Base-by-base conservation (phyloP, 2,797 vertebrate genomes). In the Threskiornis aethiopicus region DNA sequence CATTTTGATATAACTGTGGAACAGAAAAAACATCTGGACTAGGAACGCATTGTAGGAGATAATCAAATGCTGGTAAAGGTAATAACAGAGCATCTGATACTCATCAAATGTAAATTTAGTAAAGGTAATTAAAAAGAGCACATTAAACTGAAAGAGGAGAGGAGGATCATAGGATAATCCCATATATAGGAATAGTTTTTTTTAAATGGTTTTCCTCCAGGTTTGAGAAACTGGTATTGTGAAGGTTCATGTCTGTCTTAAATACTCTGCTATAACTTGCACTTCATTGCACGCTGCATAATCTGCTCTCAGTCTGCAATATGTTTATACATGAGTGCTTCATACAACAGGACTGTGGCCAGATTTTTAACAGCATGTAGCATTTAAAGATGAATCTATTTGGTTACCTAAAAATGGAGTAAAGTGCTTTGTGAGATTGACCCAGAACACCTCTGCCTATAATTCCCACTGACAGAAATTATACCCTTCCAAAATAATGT, bases 71-170 rank as follows among this genome's bases (percentile, higher is more conserved):
- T 89, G 79, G 37, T 78, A 80, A 87, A 90, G 29, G 87, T 77
- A 93, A 62, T 58, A 88, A 80, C 70, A 79, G 39, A 51, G 72
- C 93, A 87, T 81, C 42, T 94, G 92, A 94, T 93, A 93, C 37
- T 55, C 58, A 86, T 93, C 77, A 92, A 90, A 81, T 65, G 12
- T 78, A 75, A 71, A 88, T 89, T 86, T 71, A 78, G 76, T 86
- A 59, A 73, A 88, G 41, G 37, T 95, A 94, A 93, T 73, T 94
- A 88, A 94, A 90, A 75, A 57, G 25, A 88, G 6, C 47, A 47
- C 44, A 87, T 69, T 72, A 92, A 94, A 94, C 26, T 84, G 62
- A 86, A 93, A 71, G 31, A 80, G 17, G 26, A 73, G 59, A 90
- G n/a, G 44, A 0, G 6, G 69, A 84, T 87, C 66, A 71, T 54